These are phyloP conservation scores for Blomia tropicalis DNA, from an alignment of 2,888 invertebrate genomes.

Conservation along the genomic window DNA sequence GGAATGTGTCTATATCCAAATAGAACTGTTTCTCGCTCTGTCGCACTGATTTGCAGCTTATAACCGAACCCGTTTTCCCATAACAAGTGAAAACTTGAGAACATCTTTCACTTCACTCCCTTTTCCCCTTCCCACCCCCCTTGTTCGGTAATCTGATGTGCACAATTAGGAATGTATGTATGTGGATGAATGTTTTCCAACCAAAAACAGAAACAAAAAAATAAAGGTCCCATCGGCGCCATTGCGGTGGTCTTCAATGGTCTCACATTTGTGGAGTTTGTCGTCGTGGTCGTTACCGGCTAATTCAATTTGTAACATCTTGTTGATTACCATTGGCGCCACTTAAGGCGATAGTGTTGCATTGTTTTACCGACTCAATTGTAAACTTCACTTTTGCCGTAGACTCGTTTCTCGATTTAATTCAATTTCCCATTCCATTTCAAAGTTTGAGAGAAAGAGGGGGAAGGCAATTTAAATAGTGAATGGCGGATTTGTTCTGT, in stretches of 20 bases:
- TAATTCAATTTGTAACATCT: slow-evolving; percentile 15
- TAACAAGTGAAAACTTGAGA: too few relatives aligned
- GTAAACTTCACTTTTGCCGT: background rate
- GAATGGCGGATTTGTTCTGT: background rate
- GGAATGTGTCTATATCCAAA: background rate
- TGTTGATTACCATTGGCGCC: slow-evolving; percentile 6
- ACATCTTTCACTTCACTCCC: too few relatives aligned
- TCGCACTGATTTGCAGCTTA: too few relatives aligned
- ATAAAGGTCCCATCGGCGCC: too few relatives aligned
- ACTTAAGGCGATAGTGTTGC: background rate
- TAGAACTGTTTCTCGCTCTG: too few relatives aligned
- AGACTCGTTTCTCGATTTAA: slow-evolving; percentile 2
- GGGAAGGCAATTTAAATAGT: background rate
- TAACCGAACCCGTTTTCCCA: too few relatives aligned
- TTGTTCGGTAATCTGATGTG: background rate
- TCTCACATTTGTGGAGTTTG: background rate
- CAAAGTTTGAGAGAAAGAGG: background rate
- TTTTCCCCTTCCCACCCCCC: too few relatives aligned
- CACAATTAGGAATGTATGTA: background rate
- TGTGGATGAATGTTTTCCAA: too few relatives aligned
- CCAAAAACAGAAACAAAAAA: too few relatives aligned
- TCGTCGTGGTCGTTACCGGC: background rate
- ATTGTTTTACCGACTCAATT: background rate
- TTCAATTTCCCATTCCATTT: background rate
- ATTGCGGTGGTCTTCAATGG: too few relatives aligned